phyloP scores from a whole-genome alignment of 1,140 invertebrate species.

The Hirudo medicinalis region DNA sequence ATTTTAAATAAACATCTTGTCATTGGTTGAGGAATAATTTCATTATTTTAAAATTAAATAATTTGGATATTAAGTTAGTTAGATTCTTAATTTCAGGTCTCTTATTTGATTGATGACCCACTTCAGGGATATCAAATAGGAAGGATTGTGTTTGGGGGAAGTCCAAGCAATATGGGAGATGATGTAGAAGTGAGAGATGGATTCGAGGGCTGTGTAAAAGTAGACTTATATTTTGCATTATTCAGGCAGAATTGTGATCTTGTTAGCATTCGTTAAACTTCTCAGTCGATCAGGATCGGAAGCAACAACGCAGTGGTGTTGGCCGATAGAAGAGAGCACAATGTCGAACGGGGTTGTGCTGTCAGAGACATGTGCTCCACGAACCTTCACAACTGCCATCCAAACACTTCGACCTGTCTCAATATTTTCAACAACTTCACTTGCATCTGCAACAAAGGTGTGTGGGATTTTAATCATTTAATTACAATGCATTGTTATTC shows the following conservation, averaged over 20 bases:
- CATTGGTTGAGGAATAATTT: too few species aligned
- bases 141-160: too few species aligned
- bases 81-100: too few species aligned
- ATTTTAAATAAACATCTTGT: too few species aligned
- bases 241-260: too few species aligned
- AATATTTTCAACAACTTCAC: constrained; percentile 27
- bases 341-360: constrained; percentile 10
- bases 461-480: too few species aligned
- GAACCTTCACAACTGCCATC: not conserved
- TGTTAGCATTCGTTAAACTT: too few species aligned
- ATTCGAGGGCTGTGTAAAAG: constrained; percentile 35
- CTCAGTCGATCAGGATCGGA: constrained; percentile 4
- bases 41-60: too few species aligned
- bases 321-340: not conserved
- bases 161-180: not conserved
- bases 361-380: not conserved
- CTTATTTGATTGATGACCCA: too few species aligned
- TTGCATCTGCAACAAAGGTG: constrained; percentile 39
- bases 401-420: constrained; percentile 2
- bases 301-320: constrained; percentile 12
- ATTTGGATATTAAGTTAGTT: too few species aligned
- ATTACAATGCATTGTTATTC: too few species aligned
- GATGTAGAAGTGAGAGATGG: constrained; percentile 24
- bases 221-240: constrained; percentile 20
- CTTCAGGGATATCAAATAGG: too few species aligned